Conservation (phyloP, 2,113 vertebrate species). For the Chlorocebus sabaeus region DNA sequence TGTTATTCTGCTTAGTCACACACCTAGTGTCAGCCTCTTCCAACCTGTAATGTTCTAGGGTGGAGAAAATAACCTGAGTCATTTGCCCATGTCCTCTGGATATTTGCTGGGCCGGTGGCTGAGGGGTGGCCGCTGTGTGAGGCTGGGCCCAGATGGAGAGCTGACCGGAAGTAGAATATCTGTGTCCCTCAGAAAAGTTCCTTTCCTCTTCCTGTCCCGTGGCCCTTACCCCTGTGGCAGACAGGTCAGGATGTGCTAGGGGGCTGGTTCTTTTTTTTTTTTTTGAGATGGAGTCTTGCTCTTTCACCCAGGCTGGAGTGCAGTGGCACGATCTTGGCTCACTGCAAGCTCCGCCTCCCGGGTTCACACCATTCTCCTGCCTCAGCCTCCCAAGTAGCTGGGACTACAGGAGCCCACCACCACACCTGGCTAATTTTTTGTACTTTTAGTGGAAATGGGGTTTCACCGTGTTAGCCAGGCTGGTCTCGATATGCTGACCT, state of each 20-base stretch:
- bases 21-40: not conserved
- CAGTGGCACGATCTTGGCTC: no score
- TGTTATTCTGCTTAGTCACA: not conserved
- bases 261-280: not conserved
- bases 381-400: no score
- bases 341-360: no score
- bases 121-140: not conserved
- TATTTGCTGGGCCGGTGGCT: not conserved
- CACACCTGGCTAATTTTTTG: no score
- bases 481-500: no score
- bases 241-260: not conserved
- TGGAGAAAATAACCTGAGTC: not conserved
- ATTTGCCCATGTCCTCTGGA: not conserved
- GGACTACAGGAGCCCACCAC: no score
- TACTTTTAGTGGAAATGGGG: no score
- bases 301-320: no score
- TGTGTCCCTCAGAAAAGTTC: rapidly evolving
- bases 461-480: no score
- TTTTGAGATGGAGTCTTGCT: no score
- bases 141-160: not conserved
- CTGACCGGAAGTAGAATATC: not conserved
- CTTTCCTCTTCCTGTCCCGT: not conserved
- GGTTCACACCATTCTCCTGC: no score
- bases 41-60: not conserved
- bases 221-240: not conserved